phyloP scores from a whole-genome alignment of 2,888 invertebrate genomes.

The Clistopyga incitator region DNA sequence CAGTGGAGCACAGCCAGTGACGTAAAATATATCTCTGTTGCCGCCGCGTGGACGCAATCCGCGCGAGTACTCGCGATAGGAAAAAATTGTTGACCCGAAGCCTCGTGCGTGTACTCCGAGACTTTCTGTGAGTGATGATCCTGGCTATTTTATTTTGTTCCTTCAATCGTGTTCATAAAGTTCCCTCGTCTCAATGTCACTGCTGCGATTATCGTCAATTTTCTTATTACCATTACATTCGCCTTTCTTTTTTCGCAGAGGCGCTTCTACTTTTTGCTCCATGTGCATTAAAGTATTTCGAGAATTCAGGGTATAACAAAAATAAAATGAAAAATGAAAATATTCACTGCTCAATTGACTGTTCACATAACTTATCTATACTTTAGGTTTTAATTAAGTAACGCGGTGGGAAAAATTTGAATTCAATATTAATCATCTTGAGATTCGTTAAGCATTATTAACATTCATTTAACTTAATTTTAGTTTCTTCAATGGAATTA shows the following conservation, averaged over 20 bases:
- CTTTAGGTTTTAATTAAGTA: neutral
- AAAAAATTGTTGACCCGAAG: constrained; percentile 57
- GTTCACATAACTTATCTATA: neutral
- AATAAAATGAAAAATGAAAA: neutral
- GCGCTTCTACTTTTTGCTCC: constrained; percentile 58
- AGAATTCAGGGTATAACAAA: neutral
- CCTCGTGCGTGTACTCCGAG: constrained; percentile 19
- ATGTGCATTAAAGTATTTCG: neutral
- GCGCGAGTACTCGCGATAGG: constrained; percentile 40
- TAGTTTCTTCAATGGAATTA: neutral
- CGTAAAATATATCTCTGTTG: constrained; percentile 81
- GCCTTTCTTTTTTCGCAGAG: constrained; percentile 57
- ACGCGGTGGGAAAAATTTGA: neutral
- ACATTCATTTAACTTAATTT: no score
- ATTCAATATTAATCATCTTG: no score
- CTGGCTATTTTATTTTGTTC: constrained; percentile 40
- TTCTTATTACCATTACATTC: constrained; percentile 59
- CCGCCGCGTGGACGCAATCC: constrained; percentile 49
- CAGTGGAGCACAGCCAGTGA: constrained; percentile 69
- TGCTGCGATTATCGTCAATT: constrained; percentile 63
- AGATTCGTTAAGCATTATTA: no score
- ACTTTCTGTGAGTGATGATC: constrained; percentile 32
- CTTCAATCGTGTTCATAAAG: constrained; percentile 60
- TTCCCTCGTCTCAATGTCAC: constrained; percentile 41
- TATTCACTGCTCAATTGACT: neutral